Percentiles rank a stretch among this genome's conserved stretches.
Evolutionary conservation across 2,888 invertebrate genomes (phyloP).

Genomic region (Arctia plantaginis): DNA sequence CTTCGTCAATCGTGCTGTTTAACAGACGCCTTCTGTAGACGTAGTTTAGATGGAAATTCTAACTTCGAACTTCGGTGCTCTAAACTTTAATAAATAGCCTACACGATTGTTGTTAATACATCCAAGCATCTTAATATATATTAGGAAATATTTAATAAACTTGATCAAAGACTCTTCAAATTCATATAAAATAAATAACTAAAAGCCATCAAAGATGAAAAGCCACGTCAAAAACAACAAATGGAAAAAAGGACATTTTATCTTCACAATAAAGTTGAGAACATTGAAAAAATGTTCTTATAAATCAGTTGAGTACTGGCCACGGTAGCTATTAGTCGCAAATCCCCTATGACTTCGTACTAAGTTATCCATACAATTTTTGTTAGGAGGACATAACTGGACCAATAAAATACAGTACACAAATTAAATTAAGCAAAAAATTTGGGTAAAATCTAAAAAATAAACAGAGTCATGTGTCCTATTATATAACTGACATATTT

Average conservation of each 20-base stretch:
- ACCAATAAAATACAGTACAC: neutral
- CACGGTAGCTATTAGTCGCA: slow-evolving; percentile 70
- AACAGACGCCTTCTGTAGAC: neutral
- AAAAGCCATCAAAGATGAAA: slow-evolving; percentile 61
- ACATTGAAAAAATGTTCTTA: slow-evolving; percentile 56
- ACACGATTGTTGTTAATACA: neutral
- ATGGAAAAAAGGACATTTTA: slow-evolving; percentile 63
- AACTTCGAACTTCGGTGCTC: neutral
- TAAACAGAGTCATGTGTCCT: neutral
- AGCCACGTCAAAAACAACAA: slow-evolving; percentile 72
- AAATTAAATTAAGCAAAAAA: neutral
- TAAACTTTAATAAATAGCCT: neutral
- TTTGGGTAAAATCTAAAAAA: neutral
- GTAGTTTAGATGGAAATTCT: neutral
- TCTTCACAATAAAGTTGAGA: slow-evolving; percentile 61
- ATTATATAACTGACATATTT: too few species aligned
- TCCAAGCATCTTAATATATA: neutral
- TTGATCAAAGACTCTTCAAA: slow-evolving; percentile 56
- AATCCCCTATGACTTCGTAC: slow-evolving; percentile 62
- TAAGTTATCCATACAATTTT: slow-evolving; percentile 35
- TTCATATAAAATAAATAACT: slow-evolving; percentile 44
- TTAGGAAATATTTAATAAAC: neutral
- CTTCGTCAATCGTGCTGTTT: neutral
- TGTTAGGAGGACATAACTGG: neutral
- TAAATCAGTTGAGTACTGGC: slow-evolving; percentile 57